Percentiles rank a stretch among this genome's conserved stretches.
Evolutionary conservation across 2,888 invertebrate genomes (phyloP).

Genomic region (Diachrysia chrysitis): DNA sequence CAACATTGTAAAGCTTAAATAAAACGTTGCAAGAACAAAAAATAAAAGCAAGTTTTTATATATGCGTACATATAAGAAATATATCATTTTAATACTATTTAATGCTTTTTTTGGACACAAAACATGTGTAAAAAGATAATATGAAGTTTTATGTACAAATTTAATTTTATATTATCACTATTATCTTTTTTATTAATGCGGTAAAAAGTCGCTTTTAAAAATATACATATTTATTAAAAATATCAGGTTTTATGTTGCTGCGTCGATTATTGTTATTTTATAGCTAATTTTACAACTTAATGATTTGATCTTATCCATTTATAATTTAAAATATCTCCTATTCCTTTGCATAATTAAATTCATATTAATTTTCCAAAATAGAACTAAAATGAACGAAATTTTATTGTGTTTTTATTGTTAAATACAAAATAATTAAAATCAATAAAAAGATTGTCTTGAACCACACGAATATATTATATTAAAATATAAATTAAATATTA

Average conservation of each 20-base stretch:
- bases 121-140: constrained; percentile 4
- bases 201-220: background rate
- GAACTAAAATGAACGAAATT: too few relatives aligned
- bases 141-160: background rate
- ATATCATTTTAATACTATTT: background rate
- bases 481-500: too few relatives aligned
- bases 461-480: too few relatives aligned
- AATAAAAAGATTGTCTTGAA: too few relatives aligned
- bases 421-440: too few relatives aligned
- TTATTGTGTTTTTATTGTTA: too few relatives aligned
- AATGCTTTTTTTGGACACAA: background rate
- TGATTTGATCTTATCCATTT: constrained; percentile 1
- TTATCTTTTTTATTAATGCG: background rate
- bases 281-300: constrained; percentile 1
- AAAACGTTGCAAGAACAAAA: background rate
- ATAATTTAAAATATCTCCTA: background rate
- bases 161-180: background rate
- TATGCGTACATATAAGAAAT: background rate
- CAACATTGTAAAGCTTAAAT: background rate
- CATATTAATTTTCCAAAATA: background rate
- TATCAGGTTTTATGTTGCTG: background rate
- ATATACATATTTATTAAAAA: background rate
- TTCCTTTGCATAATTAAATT: background rate
- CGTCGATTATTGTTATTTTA: background rate
- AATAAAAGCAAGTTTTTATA: background rate